Base-by-base conservation (phyloP, 2,113 vertebrate genomes). In the Petroica traversi region DNA sequence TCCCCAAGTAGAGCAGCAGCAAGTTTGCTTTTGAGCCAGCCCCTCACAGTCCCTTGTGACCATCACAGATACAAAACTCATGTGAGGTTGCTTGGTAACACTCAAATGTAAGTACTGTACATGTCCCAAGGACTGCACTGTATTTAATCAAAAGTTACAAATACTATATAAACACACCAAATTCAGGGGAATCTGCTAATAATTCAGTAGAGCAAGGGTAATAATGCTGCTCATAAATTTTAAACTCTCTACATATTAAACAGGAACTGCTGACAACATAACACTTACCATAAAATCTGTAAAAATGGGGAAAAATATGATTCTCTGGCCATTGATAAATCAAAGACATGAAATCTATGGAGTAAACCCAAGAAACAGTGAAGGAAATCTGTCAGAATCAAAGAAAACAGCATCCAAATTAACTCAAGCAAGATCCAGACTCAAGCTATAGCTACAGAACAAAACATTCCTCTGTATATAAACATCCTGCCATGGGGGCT, bases 381-480 rank as follows among this genome's bases (percentile, higher is more conserved):
- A 97, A 96, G 78, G 81, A 92, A 89, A 61, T 75, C 87, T 96
- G 91, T 95, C 78, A 91, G 88, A 95, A 94, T 93, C 55, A 94
- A 97, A 94, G 61, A 66, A 85, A 97, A 66, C 72, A 88, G 75
- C 94, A 93, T 69, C 89, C 54, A 75, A 40, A 88, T 93, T 94
- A 86, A 92, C 77, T 75, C 64, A 38, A 75, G 78, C 67, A 89
- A 68, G 55, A 83, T 83, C 66, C 73, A 94, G 94, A 51, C 68
- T 68, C 82, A 41, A 93, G 80, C 77, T 92, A 54, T 57, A 96
- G 90, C 61, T 66, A 92, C 81, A 95, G 89, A 97, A 96, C 92
- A 96, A 97, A 97, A 97, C 90, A 93, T 96, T 94, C 88, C 77
- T 63, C 14, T 88, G 80, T 66, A 86, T 82, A 96, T 95, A 97